Evolutionary conservation across 2,797 vertebrate genomes (phyloP), one percentile per base, ranked within the genome.

Genomic region (Syndactyla subalaris): DNA sequence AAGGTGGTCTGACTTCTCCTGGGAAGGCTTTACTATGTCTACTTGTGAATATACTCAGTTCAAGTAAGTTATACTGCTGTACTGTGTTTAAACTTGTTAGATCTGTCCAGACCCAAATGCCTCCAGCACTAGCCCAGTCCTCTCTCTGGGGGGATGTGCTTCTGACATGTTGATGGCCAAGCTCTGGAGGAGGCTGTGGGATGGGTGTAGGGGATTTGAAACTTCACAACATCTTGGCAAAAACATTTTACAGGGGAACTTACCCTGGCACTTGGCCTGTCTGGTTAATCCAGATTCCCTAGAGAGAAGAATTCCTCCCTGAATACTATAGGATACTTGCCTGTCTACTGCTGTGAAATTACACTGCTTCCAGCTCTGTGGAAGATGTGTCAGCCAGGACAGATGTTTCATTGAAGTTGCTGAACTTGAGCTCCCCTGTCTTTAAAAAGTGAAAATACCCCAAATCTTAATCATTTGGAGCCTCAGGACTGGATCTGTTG

Each of bases 121-220:
- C 57, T 19, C 14, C 38, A 65, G 57, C 1, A 0, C 21, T 73
- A 55, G 36, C 20, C 23, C 0, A 1, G 5, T 68, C 17, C 20
- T 3, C 30, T 38, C n/a, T 76, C 65, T 51, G 41, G 21, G 10
- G 18, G 59, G 7, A 46, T 83, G 46, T 70, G 38, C 39, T 83
- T 66, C 41, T 87, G 58, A 43, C 21, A 8, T 14, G 30, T 39
- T 51, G 79, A 43, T 65, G 52, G 24, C 26, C 39, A 23, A 32
- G 45, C 24, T 52, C 54, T 67, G 74, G 41, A 71, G 48, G 23
- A 57, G 38, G 6, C 34, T 7, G 16, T 4, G 8, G 54, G 12
- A 10, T 46, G 6, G 12, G 14, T 7, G 20, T 24, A 34, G 29
- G 4, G 22, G 24, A 34, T 59, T 79, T 23, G 62, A 46, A 79